A percentile compares a stretch with the other conserved stretches of the same genome.
Evolutionary conservation across 1,140 invertebrate species (phyloP).

Genomic region (Drosophila teissieri): DNA sequence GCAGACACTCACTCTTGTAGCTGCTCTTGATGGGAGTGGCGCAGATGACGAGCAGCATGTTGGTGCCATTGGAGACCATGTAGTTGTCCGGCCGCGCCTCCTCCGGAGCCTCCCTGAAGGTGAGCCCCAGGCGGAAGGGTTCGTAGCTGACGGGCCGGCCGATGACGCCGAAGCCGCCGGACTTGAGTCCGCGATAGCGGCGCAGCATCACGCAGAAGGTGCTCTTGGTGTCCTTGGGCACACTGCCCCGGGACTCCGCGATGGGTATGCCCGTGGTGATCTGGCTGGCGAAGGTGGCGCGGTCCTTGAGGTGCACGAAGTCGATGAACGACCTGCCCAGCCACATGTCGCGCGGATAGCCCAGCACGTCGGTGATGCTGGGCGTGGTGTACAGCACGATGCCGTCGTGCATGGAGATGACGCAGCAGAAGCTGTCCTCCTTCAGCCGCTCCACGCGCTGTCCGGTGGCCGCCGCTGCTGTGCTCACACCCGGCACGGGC

Average conservation of each 20-base stretch:
- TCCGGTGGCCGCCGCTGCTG: background rate
- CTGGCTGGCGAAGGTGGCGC: conserved; percentile 87
- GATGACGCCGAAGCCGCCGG: conserved; percentile 87
- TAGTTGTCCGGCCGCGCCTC: conserved; percentile 77
- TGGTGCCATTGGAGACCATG: conserved; percentile 71
- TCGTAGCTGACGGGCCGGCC: conserved; percentile 88
- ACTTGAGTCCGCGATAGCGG: conserved; percentile 85
- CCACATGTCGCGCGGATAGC: conserved; percentile 93
- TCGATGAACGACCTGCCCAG: conserved; percentile 94
- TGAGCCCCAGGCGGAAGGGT: conserved; percentile 90
- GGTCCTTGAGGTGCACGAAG: conserved; percentile 92
- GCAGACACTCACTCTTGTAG: conserved; percentile 88
- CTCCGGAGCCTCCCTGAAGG: conserved; percentile 87
- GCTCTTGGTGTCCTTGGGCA: conserved; percentile 65
- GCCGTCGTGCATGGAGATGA: conserved; percentile 93
- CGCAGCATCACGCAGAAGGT: conserved; percentile 84
- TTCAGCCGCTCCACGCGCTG: conserved; percentile 40
- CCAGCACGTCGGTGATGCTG: conserved; percentile 89
- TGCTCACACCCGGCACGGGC: conserved; percentile 12
- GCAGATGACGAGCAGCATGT: conserved; percentile 89
- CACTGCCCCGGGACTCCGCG: conserved; percentile 82
- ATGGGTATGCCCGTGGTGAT: conserved; percentile 86
- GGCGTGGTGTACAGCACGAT: conserved; percentile 91
- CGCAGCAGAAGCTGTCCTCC: conserved; percentile 90
- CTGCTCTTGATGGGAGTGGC: conserved; percentile 90